These are phyloP conservation scores for Poecilia velifera DNA, from an alignment of 2,797 vertebrate species.

Conservation along the genomic window DNA sequence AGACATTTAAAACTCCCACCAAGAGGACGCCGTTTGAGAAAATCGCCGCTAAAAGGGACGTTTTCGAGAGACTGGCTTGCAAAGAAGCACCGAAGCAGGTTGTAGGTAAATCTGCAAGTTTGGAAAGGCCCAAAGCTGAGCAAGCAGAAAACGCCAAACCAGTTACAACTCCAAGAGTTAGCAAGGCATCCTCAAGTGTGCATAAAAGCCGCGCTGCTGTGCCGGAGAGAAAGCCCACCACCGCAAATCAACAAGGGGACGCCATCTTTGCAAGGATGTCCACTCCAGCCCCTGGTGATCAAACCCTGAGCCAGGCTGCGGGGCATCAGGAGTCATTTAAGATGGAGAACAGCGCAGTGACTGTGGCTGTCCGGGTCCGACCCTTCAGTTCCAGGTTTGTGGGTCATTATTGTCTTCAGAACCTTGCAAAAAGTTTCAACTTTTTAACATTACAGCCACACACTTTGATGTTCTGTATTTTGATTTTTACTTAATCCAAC, in stretches of 20 bases:
- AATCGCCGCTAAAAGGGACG: slow-evolving; percentile 69
- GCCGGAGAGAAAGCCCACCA: slow-evolving; percentile 48
- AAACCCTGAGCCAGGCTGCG: slow-evolving; percentile 14
- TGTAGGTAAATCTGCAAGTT: slow-evolving; percentile 51
- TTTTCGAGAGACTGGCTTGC: slow-evolving; percentile 64
- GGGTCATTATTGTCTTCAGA: not conserved
- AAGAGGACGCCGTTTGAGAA: slow-evolving; percentile 72
- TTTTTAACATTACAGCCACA: not conserved
- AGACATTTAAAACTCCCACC: slow-evolving; percentile 60
- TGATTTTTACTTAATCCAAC: not conserved
- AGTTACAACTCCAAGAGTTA: slow-evolving; percentile 33
- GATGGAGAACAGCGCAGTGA: slow-evolving; percentile 90
- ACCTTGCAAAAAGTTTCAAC: not conserved
- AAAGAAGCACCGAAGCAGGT: slow-evolving; percentile 64
- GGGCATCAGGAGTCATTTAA: slow-evolving; percentile 68
- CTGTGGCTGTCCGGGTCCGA: slow-evolving; percentile 90
- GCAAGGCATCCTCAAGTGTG: slow-evolving; percentile 34
- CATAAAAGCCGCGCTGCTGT: slow-evolving; percentile 22
- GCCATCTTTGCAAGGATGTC: slow-evolving; percentile 26
- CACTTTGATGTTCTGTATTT: not conserved
- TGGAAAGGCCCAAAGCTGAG: slow-evolving; percentile 64
- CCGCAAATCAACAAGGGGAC: slow-evolving; percentile 34
- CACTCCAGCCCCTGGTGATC: slow-evolving; percentile 23
- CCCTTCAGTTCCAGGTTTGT: slow-evolving; percentile 90
- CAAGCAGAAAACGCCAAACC: slow-evolving; percentile 39